These are phyloP conservation scores for Aldrovandia affinis DNA, from an alignment of 2,797 vertebrate species.

Conservation along the genomic window DNA sequence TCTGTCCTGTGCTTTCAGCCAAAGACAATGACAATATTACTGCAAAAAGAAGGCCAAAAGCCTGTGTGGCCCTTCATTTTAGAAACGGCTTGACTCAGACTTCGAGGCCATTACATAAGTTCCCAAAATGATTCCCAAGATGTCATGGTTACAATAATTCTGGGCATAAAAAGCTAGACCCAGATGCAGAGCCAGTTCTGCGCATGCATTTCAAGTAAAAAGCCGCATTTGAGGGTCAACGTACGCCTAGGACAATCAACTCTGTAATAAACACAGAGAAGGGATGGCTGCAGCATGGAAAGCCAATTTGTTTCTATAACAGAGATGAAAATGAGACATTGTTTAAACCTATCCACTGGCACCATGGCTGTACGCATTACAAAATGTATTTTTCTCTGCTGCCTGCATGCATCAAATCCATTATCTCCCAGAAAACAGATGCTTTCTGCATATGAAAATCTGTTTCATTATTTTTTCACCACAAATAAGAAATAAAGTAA, in stretches of 20 bases:
- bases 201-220: not conserved
- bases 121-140: not conserved
- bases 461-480: not conserved
- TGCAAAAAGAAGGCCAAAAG: not conserved
- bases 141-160: not conserved
- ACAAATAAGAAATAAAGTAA: not conserved
- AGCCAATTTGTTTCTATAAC: not conserved
- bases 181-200: not conserved
- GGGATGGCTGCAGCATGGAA: not conserved
- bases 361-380: not conserved
- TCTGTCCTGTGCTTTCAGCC: not conserved
- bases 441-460: not conserved
- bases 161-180: not conserved
- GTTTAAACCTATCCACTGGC: not conserved
- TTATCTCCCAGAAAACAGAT: not conserved
- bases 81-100: not conserved
- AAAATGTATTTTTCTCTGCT: not conserved
- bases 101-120: not conserved
- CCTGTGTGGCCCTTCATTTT: not conserved
- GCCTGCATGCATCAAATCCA: not conserved
- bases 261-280: not conserved
- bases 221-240: not conserved
- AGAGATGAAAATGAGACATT: not conserved
- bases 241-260: not conserved
- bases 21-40: not conserved